Evolutionary conservation across 37 sponge, comb jelly and placozoan species (phyloP).

Genomic region (Chondrosia reniformis): DNA sequence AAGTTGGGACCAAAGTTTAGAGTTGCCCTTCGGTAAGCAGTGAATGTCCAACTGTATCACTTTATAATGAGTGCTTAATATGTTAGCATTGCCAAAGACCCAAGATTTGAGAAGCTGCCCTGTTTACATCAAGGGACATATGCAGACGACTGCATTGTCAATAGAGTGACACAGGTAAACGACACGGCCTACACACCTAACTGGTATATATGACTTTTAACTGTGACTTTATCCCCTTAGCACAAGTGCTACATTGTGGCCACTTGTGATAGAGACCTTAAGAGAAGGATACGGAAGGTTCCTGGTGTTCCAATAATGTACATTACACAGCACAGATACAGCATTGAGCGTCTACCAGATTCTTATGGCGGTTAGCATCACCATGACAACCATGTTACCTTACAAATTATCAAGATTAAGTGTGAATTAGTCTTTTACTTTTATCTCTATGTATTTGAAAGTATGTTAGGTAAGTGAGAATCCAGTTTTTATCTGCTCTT

Average conservation of each 20-base stretch:
- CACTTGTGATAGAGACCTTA: constrained; percentile 95
- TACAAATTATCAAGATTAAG: too few species aligned
- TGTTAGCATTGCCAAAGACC: constrained; percentile 86
- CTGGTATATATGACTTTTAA: background rate
- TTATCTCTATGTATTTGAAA: too few species aligned
- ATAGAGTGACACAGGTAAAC: constrained; percentile 84
- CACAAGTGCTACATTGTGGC: constrained; percentile 98
- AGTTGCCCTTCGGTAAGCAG: constrained; percentile 68
- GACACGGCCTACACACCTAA: background rate
- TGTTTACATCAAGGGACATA: constrained; percentile 98
- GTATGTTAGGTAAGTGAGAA: too few species aligned
- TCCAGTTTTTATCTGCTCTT: background rate
- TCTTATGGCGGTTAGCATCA: constrained; percentile 86
- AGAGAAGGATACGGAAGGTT: constrained; percentile 91
- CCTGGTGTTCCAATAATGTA: constrained; percentile 99
- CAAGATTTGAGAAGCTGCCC: constrained; percentile 91
- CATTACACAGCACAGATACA: constrained; percentile 87
- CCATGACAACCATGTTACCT: too few species aligned
- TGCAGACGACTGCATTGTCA: constrained; percentile 97
- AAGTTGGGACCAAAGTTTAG: constrained; percentile 97
- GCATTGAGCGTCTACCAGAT: constrained; percentile 97
- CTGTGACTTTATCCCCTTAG: constrained; percentile 22
- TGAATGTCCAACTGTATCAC: background rate
- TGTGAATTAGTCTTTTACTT: too few species aligned
- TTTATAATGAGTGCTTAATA: background rate